Conservation (phyloP, 2,888 invertebrate species). For the Xanthostigma xanthostigma region DNA sequence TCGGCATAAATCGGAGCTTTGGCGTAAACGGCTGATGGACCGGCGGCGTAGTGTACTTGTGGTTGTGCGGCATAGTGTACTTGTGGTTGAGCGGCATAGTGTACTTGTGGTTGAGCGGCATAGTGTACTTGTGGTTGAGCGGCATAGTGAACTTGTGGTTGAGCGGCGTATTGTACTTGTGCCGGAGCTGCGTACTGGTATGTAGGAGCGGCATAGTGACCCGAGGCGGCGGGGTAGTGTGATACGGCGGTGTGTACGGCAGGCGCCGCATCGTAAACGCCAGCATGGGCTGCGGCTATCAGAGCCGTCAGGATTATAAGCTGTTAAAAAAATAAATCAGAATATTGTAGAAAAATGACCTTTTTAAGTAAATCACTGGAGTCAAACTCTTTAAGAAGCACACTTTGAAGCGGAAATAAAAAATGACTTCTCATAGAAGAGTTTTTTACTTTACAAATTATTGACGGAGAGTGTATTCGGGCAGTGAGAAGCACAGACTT, state of each 20-base stretch:
- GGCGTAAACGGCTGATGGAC: slow-evolving; percentile 10
- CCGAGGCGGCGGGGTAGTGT: not conserved
- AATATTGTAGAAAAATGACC: no score
- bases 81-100: not conserved
- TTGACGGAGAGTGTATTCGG: no score
- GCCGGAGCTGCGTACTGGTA: not conserved
- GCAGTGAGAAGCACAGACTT: no score
- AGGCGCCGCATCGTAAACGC: not conserved
- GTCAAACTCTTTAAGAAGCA: no score
- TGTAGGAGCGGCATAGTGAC: not conserved
- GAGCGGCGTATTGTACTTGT: not conserved
- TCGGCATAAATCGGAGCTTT: slow-evolving; percentile 12
- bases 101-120: not conserved
- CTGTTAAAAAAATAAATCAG: no score
- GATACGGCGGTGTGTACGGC: not conserved
- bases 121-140: not conserved
- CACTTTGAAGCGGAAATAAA: no score
- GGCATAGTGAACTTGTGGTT: not conserved
- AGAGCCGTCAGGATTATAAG: no score
- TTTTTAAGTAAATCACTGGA: no score
- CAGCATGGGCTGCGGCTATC: no score
- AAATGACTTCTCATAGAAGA: no score
- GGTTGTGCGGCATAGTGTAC: not conserved
- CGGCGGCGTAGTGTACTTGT: not conserved
- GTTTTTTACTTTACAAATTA: no score